Percentiles rank a stretch among this genome's conserved stretches.
Conservation (phyloP, 2,797 vertebrate genomes). For the Basileuterus tristriatus region DNA sequence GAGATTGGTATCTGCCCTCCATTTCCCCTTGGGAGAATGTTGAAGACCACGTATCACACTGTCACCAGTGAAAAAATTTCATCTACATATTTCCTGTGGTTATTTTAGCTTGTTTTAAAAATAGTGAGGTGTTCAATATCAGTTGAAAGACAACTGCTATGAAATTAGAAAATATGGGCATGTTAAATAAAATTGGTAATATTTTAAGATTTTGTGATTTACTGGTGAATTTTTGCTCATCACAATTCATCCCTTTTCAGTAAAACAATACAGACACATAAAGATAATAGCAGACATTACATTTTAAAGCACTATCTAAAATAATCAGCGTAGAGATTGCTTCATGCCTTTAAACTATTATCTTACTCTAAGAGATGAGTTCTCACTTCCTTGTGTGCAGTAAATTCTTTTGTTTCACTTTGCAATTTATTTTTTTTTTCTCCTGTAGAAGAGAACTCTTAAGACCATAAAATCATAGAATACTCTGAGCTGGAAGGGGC, state of each 20-base stretch:
- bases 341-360: background rate
- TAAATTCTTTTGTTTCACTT: background rate
- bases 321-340: background rate
- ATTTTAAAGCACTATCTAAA: background rate
- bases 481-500: background rate
- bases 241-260: background rate
- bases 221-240: background rate
- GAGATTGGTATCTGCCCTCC: background rate
- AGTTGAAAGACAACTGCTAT: background rate
- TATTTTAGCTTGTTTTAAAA: background rate
- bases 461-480: background rate
- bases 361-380: background rate
- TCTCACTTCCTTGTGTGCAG: background rate
- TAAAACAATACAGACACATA: background rate
- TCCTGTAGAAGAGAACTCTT: background rate
- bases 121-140: background rate
- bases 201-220: background rate
- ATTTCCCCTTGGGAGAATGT: background rate
- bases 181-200: background rate
- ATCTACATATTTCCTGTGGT: background rate
- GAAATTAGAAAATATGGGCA: background rate
- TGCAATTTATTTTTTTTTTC: background rate
- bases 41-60: accelerated
- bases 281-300: background rate
- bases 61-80: background rate